phyloP scores from a whole-genome alignment of 2,888 invertebrate genomes.

The Chesias legatella region DNA sequence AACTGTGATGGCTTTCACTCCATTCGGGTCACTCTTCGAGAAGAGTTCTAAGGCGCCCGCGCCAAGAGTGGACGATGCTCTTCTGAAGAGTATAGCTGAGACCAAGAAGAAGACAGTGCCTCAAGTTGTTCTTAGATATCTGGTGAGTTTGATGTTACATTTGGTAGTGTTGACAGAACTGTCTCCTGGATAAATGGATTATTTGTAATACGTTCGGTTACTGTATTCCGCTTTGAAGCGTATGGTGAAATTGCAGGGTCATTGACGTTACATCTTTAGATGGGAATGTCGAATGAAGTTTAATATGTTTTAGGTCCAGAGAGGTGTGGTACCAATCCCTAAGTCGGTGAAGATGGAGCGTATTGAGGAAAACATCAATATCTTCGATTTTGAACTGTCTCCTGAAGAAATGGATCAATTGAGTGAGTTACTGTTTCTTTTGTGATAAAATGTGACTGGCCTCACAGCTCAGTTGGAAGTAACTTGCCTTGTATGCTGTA shows the following conservation, averaged over 20 bases:
- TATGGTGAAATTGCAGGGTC: too few species aligned
- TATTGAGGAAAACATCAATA: slow-evolving; percentile 78
- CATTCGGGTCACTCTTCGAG: slow-evolving; percentile 80
- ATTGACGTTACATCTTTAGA: too few species aligned
- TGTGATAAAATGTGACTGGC: too few species aligned
- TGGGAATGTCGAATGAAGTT: too few species aligned
- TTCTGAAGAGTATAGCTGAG: slow-evolving; percentile 72
- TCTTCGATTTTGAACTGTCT: slow-evolving; percentile 81
- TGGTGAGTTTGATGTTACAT: too few species aligned
- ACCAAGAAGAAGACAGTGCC: slow-evolving; percentile 82
- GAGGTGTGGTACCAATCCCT: slow-evolving; percentile 81
- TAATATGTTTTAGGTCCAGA: slow-evolving; percentile 76
- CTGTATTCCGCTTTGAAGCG: too few species aligned
- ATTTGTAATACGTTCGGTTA: too few species aligned
- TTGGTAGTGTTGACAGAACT: too few species aligned
- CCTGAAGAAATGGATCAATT: slow-evolving; percentile 66
- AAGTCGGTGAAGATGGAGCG: slow-evolving; percentile 79
- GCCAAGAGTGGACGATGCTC: slow-evolving; percentile 65
- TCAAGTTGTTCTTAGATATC: slow-evolving; percentile 82
- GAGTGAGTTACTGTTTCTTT: slow-evolving; percentile 23
- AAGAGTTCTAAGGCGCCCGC: slow-evolving; percentile 35
- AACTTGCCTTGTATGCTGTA: too few species aligned
- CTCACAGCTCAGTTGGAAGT: too few species aligned
- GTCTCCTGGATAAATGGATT: too few species aligned
- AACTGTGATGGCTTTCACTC: slow-evolving; percentile 82